phyloP scores from a whole-genome alignment of 2,797 vertebrate genomes.

The Trichosurus vulpecula region DNA sequence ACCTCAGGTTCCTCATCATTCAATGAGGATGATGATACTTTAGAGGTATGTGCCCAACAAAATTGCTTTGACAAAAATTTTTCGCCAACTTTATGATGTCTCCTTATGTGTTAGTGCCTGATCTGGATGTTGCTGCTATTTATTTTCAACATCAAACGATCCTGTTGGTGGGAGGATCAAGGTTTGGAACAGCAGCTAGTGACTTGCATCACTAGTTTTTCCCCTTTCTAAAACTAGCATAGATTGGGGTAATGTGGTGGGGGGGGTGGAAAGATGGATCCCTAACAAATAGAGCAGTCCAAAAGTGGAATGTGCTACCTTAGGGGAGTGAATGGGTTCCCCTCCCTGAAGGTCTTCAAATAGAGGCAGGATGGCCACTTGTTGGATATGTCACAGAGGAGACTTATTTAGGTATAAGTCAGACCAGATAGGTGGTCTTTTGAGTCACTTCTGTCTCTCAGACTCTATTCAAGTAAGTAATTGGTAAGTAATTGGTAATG shows the following conservation, averaged over 20 bases:
- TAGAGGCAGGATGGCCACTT: not conserved
- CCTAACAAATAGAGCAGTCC: not conserved
- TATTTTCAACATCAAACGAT: not conserved
- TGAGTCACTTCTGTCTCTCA: not conserved
- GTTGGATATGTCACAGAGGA: not conserved
- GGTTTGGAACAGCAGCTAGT: not conserved
- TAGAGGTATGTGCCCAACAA: not conserved
- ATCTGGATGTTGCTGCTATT: not conserved
- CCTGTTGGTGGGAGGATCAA: not conserved
- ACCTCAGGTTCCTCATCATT: not conserved
- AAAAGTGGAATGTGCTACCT: not conserved
- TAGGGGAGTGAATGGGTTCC: not conserved
- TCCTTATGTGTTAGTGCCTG: not conserved
- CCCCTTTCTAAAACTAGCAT: not conserved
- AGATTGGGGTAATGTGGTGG: not conserved
- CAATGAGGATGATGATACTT: not conserved
- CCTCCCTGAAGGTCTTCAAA: not conserved
- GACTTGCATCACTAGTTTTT: not conserved
- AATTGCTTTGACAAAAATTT: not conserved
- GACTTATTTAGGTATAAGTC: not conserved
- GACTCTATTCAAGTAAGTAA: not conserved
- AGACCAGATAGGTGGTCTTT: not conserved
- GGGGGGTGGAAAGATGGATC: not conserved
- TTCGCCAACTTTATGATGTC: not conserved
- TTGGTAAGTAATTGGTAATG: no score